Base-by-base conservation (phyloP, 2,113 vertebrate genomes). In the Tetraodon nigroviridis region DNA sequence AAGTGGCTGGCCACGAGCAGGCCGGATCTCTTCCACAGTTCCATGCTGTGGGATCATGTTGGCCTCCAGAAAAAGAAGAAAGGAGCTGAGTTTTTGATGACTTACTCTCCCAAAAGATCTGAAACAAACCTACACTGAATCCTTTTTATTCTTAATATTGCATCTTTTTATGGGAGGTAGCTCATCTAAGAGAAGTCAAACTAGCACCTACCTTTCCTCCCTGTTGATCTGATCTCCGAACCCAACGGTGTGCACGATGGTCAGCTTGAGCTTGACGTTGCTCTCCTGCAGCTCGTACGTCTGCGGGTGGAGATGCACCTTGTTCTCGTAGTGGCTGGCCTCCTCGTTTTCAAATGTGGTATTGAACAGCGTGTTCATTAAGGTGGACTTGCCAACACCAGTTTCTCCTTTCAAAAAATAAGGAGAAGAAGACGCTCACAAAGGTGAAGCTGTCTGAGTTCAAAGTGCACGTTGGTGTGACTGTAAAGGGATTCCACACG, bases 141-240 rank as follows among this genome's bases (percentile, higher is more conserved):
- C 2, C 12, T 2, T 37, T 37, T 37, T 10, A 37, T 8, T 37
- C 11, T 11, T 11, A 37, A 37, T 37, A 11, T 12, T 37, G 2
- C 1, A 11, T 37, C 8, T 10, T 37, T 11, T 37, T 37, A 11
- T 37, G 32, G 32, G 7, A 37, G 11, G 11, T 37, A 37, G 24
- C 24, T 27, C 24, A 27, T 27, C 24, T 27, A 27, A 37, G 6
- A 11, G 11, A 37, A 37, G 32, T 11, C 32, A 37, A 37, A 37
- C 32, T 37, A 37, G 32, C 32, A 37, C 32, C 10, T 92, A 96
- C 96, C 97, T 99, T 76, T 96, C 91, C 0, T 95, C 95, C 76
- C 94, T 98, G 71, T 98, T 95, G 64, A 99, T 93, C 88, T 99
- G 97, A 48, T 99, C 97, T 53, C 96, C 96, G 17, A 98, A 99